Evolutionary conservation across 1,140 invertebrate species (phyloP).

Genomic region (Zaprionus gabonicus): DNA sequence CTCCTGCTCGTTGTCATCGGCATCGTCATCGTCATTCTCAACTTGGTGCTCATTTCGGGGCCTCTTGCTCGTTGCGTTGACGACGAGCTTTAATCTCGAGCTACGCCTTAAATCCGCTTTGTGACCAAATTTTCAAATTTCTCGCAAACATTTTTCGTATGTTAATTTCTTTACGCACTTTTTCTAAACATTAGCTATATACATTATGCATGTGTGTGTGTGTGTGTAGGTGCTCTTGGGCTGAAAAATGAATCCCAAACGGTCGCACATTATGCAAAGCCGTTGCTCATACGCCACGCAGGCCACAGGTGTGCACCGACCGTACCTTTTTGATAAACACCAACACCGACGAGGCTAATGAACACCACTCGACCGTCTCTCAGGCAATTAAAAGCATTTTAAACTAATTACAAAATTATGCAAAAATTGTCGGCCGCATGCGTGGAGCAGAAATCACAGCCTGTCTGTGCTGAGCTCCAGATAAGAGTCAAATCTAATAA

Average conservation of each 20-base stretch:
- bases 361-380: conserved; percentile 22
- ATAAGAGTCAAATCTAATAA: conserved; percentile 37
- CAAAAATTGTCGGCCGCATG: conserved; percentile 52
- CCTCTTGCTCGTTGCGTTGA: not conserved
- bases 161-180: conserved; percentile 4
- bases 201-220: not conserved
- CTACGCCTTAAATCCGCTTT: conserved; percentile 4
- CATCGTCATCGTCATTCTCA: conserved; percentile 6
- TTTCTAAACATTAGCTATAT: conserved; percentile 4
- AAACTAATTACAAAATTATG: conserved; percentile 75
- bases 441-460: conserved; percentile 35
- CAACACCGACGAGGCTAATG: conserved; percentile 28
- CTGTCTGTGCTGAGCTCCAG: conserved; percentile 19
- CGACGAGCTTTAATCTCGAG: conserved; percentile 1
- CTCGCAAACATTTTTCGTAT: not conserved
- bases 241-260: conserved; percentile 14
- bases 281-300: conserved; percentile 40
- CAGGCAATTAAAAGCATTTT: conserved; percentile 64
- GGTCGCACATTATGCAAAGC: conserved; percentile 36
- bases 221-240: not conserved
- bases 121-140: not conserved
- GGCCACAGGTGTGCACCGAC: conserved; percentile 44
- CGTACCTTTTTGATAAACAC: conserved; percentile 47
- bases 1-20: not conserved
- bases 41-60: not conserved